Evolutionary conservation across 2,113 vertebrate genomes (phyloP).

Genomic region (Murina feae): DNA sequence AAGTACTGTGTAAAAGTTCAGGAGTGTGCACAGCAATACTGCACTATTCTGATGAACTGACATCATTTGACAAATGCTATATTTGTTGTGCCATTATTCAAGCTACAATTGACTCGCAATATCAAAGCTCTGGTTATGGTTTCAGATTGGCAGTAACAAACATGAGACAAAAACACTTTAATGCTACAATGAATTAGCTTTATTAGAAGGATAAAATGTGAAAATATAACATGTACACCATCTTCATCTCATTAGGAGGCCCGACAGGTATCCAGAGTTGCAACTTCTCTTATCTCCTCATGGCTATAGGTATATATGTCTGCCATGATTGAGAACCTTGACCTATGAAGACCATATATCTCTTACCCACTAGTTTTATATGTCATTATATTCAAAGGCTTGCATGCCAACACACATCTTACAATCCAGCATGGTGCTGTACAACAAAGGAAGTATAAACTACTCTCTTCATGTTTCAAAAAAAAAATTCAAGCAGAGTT

Average conservation of each 20-base stretch:
- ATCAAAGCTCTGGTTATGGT: not conserved
- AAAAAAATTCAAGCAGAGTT: not conserved
- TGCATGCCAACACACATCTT: not conserved
- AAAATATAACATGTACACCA: not conserved
- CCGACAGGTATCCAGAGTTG: not conserved
- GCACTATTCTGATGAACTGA: not conserved
- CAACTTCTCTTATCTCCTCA: not conserved
- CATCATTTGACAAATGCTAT: not conserved
- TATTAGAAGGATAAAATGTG: not conserved
- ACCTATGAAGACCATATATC: not conserved
- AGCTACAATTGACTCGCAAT: not conserved
- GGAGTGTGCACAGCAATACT: not conserved
- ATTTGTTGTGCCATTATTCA: not conserved
- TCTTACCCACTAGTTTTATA: not conserved
- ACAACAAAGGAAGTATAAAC: not conserved
- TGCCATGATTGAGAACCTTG: not conserved
- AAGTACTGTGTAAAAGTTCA: not conserved
- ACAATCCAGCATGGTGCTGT: not conserved
- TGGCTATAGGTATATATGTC: fast-evolving
- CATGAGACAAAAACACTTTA: not conserved
- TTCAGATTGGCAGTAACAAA: not conserved
- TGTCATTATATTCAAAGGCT: not conserved
- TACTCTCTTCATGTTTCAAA: not conserved
- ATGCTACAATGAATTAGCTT: not conserved
- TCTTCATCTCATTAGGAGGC: not conserved